Percentiles rank a stretch among this genome's conserved stretches.
phyloP scores from a whole-genome alignment of 2,888 invertebrate species.

The Mermis nigrescens region DNA sequence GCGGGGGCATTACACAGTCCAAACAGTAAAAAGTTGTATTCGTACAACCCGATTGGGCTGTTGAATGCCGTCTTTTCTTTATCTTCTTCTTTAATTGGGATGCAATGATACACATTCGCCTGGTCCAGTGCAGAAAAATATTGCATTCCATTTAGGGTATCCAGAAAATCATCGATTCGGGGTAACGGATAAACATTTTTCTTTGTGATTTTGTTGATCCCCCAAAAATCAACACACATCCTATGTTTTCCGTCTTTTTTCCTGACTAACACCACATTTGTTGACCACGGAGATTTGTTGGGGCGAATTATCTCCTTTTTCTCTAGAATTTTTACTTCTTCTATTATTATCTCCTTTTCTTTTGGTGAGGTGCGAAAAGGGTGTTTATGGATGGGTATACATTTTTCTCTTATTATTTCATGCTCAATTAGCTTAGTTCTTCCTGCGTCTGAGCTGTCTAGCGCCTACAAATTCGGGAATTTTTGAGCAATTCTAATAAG shows the following conservation, averaged over 20 bases:
- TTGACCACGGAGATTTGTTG: slow-evolving; percentile 26
- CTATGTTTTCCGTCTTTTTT: slow-evolving; percentile 23
- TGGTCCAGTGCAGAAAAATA: slow-evolving; percentile 14
- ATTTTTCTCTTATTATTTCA: neutral
- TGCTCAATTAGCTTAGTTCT: neutral
- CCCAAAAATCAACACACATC: slow-evolving; percentile 19
- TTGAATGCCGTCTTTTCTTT: slow-evolving; percentile 20
- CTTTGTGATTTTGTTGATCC: slow-evolving; percentile 15
- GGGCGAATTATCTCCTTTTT: slow-evolving; percentile 13
- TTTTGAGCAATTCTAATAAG: neutral
- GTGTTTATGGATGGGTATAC: neutral
- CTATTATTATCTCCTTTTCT: neutral
- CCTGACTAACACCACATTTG: slow-evolving; percentile 27
- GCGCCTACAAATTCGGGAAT: neutral
- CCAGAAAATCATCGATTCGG: slow-evolving; percentile 13
- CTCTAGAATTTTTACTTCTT: neutral
- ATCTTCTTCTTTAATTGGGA: slow-evolving; percentile 14
- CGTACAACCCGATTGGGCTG: slow-evolving; percentile 15
- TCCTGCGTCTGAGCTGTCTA: neutral
- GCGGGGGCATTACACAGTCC: slow-evolving; percentile 19
- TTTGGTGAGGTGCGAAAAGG: neutral
- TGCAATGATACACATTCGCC: slow-evolving; percentile 15
- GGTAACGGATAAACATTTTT: slow-evolving; percentile 14
- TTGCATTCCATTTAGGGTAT: slow-evolving; percentile 8
- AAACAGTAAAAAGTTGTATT: slow-evolving; percentile 22